phyloP scores from a whole-genome alignment of 30 jellyfish, hydroid and myxozoan genomes.

The Clytia hemisphaerica region DNA sequence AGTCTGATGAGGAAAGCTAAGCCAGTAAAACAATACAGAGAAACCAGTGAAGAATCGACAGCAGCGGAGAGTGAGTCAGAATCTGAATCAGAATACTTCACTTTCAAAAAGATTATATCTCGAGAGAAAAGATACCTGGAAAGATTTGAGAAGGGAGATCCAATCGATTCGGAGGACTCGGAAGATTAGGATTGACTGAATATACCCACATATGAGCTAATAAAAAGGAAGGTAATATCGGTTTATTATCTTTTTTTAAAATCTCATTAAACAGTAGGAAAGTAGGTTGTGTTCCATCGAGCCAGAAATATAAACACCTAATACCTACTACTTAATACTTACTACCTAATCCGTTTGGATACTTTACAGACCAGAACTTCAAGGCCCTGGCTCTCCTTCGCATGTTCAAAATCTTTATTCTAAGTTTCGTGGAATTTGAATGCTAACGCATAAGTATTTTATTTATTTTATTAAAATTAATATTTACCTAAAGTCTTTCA shows the following conservation, averaged over 20 bases:
- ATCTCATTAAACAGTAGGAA: too few relatives aligned
- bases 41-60: not conserved
- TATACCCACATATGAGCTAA: not conserved
- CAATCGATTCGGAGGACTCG: conserved; percentile 10
- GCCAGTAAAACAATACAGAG: not conserved
- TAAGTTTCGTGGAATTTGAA: too few relatives aligned
- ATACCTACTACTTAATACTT: too few relatives aligned
- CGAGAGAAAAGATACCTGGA: not conserved
- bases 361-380: too few relatives aligned
- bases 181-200: conserved; percentile 4
- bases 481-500: too few relatives aligned
- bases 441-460: too few relatives aligned
- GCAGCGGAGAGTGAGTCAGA: conserved; percentile 4
- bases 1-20: not conserved
- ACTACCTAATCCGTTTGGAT: too few relatives aligned
- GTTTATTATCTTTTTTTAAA: not conserved
- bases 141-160: conserved; percentile 4
- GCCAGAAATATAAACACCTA: too few relatives aligned
- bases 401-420: too few relatives aligned
- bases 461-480: too few relatives aligned
- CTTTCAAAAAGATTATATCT: not conserved
- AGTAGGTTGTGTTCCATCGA: too few relatives aligned
- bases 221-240: not conserved
- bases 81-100: not conserved
- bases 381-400: too few relatives aligned